phyloP scores from a whole-genome alignment of 23 tunicate genomes.

The Trididemnum clinides region DNA sequence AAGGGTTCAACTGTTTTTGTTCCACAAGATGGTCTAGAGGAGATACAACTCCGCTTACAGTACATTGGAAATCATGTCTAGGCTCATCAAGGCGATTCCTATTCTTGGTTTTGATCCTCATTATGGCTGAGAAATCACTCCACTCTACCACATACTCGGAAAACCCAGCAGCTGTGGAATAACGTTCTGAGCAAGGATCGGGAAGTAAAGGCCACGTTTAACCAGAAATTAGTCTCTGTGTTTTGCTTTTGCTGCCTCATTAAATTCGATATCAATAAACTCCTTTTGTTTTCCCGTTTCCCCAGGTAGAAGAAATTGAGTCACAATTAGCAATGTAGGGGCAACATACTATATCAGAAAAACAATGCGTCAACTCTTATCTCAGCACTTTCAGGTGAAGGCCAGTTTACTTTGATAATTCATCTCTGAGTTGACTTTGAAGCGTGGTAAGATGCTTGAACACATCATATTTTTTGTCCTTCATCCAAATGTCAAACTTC shows the following conservation, averaged over 20 bases:
- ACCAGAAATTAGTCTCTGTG: conserved; percentile 50
- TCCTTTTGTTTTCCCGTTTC: conserved; percentile 32
- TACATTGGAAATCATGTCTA: conserved; percentile 34
- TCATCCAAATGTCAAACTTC: not conserved
- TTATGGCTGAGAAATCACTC: not conserved
- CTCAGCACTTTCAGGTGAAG: not conserved
- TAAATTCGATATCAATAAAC: conserved; percentile 12
- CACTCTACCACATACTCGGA: not conserved
- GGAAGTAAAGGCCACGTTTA: conserved; percentile 25
- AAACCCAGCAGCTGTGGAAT: conserved; percentile 18
- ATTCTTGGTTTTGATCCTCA: too few relatives aligned
- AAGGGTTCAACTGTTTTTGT: conserved; percentile 13
- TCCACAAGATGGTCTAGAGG: conserved; percentile 30
- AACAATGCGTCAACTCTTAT: conserved; percentile 18
- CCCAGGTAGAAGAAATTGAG: conserved; percentile 18
- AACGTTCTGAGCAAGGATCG: conserved; percentile 12
- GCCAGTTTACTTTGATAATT: conserved; percentile 8
- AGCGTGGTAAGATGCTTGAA: too few relatives aligned
- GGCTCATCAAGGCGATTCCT: not conserved
- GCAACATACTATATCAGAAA: conserved; percentile 29
- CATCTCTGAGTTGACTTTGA: conserved; percentile 22
- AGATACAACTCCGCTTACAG: not conserved
- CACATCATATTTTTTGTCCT: not conserved
- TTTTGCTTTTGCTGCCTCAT: conserved; percentile 27
- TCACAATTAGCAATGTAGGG: not conserved